Percentiles rank a stretch among this genome's conserved stretches.
These are phyloP conservation scores for Nipponia nippon DNA, from an alignment of 2,113 vertebrate genomes.

Conservation along the genomic window DNA sequence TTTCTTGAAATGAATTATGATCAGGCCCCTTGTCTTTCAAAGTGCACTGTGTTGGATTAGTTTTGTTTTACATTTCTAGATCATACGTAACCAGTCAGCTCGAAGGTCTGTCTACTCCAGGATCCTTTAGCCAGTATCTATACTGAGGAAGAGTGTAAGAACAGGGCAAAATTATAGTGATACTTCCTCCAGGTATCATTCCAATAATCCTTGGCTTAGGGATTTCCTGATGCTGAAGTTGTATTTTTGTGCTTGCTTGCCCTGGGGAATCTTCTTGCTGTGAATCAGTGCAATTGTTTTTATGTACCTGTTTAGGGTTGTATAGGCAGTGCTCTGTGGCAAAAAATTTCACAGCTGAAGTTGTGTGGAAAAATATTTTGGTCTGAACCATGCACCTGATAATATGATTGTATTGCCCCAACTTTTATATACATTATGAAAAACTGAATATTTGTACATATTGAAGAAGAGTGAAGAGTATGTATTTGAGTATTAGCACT, in stretches of 20 bases:
- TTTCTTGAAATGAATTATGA: neutral
- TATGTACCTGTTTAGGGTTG: neutral
- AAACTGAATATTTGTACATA: neutral
- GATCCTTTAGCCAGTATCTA: neutral
- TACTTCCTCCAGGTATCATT: neutral
- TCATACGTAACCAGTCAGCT: neutral
- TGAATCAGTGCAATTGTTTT: neutral
- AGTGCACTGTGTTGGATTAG: neutral
- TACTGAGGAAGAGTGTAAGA: neutral
- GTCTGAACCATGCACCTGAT: neutral
- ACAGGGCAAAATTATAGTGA: neutral
- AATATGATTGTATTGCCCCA: neutral
- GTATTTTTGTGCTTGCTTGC: neutral
- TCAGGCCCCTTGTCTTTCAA: neutral
- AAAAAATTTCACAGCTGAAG: neutral
- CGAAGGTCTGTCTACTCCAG: neutral
- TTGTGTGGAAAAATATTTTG: neutral
- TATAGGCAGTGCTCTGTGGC: neutral
- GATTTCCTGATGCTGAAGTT: neutral
- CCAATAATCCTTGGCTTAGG: neutral
- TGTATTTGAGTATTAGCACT: neutral
- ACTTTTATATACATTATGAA: neutral
- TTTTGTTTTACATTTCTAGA: neutral
- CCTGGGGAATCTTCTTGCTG: neutral
- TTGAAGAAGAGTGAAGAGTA: neutral